A percentile compares a stretch with the other conserved stretches of the same genome.
These are phyloP conservation scores for Zhengitettix transpicula DNA, from an alignment of 2,888 invertebrate species.

Conservation along the genomic window DNA sequence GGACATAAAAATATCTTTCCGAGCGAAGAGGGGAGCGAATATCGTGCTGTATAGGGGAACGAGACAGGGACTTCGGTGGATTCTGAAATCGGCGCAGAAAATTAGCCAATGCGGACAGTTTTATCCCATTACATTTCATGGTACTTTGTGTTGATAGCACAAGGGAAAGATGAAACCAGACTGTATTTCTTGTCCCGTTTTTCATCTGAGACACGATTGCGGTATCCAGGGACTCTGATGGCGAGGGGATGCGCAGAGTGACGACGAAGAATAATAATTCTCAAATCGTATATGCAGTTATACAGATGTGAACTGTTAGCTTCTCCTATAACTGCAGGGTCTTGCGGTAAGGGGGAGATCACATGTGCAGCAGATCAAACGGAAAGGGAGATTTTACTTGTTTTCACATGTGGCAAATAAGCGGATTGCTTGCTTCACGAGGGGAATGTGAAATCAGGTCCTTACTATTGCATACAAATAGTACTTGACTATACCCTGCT, in stretches of 20 bases:
- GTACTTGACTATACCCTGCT: too few species aligned
- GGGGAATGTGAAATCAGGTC: too few species aligned
- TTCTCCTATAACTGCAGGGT: background rate
- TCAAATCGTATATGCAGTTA: background rate
- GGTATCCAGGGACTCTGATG: background rate
- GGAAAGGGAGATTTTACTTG: too few species aligned
- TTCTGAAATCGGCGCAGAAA: background rate
- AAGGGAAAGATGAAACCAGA: background rate
- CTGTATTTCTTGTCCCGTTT: background rate
- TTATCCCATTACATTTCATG: background rate
- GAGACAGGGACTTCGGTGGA: background rate
- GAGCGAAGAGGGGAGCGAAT: background rate
- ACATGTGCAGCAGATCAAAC: background rate
- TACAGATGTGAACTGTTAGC: background rate
- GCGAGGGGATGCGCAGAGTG: background rate
- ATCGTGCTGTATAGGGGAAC: background rate
- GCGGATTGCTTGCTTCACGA: too few species aligned
- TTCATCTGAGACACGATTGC: background rate
- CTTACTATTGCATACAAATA: too few species aligned
- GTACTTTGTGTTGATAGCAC: background rate
- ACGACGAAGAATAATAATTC: background rate
- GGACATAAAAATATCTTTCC: conserved; percentile 8
- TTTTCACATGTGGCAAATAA: too few species aligned
- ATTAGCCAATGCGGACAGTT: background rate
- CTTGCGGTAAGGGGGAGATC: background rate